Evolutionary conservation across 2,113 vertebrate species (phyloP).

Genomic region (Nipponia nippon): DNA sequence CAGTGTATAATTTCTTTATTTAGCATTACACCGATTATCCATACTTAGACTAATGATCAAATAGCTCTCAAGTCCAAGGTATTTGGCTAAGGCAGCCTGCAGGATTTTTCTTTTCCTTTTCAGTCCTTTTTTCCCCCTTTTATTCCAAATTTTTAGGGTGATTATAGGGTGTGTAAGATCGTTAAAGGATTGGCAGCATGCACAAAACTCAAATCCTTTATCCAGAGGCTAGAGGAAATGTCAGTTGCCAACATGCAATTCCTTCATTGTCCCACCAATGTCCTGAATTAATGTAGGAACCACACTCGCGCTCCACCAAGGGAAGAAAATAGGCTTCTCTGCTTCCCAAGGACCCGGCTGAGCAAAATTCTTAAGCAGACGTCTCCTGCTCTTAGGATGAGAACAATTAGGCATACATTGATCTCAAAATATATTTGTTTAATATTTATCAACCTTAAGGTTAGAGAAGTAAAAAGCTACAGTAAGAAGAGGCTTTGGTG

Average conservation of each 20-base stretch:
- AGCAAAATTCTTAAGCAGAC: not conserved
- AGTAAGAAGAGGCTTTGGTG: not conserved
- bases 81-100: slow-evolving; percentile 33
- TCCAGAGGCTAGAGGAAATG: slow-evolving; percentile 64
- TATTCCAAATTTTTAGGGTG: slow-evolving; percentile 66
- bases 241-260: slow-evolving; percentile 51
- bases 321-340: not conserved
- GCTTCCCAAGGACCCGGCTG: not conserved
- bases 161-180: slow-evolving; percentile 65
- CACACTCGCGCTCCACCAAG: not conserved
- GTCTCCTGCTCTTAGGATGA: not conserved
- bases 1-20: slow-evolving; percentile 67
- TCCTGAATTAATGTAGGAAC: slow-evolving; percentile 45
- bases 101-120: slow-evolving; percentile 53
- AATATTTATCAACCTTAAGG: not conserved
- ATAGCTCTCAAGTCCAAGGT: slow-evolving; percentile 58
- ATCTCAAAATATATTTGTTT: not conserved
- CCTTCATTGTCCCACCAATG: slow-evolving; percentile 34
- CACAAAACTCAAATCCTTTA: slow-evolving; percentile 61
- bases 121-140: slow-evolving; percentile 14
- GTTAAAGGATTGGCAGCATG: slow-evolving; percentile 65
- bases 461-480: not conserved
- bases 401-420: not conserved
- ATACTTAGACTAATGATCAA: slow-evolving; percentile 69
- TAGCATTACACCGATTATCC: slow-evolving; percentile 66